Percentiles rank a stretch among this genome's conserved stretches.
Conservation (phyloP, 1,140 invertebrate genomes). For the Thaumatotibia leucotreta region DNA sequence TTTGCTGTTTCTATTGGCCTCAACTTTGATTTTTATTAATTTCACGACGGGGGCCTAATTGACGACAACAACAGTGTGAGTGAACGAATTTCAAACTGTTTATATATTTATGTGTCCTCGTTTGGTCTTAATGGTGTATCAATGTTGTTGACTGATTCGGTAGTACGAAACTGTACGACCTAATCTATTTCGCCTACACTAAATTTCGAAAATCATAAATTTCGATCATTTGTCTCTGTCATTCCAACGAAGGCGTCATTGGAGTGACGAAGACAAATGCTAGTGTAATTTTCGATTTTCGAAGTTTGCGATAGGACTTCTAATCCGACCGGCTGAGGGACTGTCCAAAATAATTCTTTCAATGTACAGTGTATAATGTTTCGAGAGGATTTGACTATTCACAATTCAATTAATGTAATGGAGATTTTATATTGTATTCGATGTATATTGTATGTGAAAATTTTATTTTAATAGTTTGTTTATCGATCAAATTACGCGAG, state of each 20-base stretch:
- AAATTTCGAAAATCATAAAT: no score
- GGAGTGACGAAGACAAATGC: no score
- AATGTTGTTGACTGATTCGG: neutral
- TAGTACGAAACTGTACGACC: neutral
- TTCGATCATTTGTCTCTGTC: no score
- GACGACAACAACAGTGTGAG: neutral
- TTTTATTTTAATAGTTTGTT: slow-evolving; percentile 52
- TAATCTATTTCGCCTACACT: no score
- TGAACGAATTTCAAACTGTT: neutral
- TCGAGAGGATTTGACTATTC: slow-evolving; percentile 33
- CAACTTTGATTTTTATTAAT: no score
- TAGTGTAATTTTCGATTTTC: no score
- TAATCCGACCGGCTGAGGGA: neutral
- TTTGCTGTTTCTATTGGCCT: no score
- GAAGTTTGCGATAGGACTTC: no score
- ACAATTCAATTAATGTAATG: slow-evolving; percentile 20
- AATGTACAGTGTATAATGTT: slow-evolving; percentile 53
- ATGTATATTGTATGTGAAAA: slow-evolving; percentile 61
- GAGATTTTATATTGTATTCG: slow-evolving; percentile 54
- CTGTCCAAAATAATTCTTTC: slow-evolving; percentile 23
- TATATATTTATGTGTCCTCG: neutral
- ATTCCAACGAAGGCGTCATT: no score
- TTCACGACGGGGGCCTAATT: neutral
- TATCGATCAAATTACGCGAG: slow-evolving; percentile 54
- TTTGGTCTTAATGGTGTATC: neutral